These are phyloP conservation scores for Drymonia ruficornis DNA, from an alignment of 2,888 invertebrate species.

Conservation along the genomic window DNA sequence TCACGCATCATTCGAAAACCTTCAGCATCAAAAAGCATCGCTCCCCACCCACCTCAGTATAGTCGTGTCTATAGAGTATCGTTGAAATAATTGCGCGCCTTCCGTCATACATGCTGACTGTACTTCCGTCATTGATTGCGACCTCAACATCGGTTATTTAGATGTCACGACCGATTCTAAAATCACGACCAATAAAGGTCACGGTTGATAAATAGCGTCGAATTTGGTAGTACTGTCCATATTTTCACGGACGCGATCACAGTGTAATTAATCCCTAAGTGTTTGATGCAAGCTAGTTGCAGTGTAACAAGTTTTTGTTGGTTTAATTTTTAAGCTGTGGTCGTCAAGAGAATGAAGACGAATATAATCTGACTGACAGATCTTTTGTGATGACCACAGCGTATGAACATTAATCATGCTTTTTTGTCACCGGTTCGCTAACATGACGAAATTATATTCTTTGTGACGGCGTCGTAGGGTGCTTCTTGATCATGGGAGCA, in stretches of 20 bases:
- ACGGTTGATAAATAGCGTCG: slow-evolving; percentile 63
- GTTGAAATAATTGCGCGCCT: slow-evolving; percentile 57
- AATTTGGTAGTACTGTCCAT: slow-evolving; percentile 53
- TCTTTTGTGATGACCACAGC: slow-evolving; percentile 65
- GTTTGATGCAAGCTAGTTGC: neutral
- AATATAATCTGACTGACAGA: slow-evolving; percentile 60
- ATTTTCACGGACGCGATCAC: slow-evolving; percentile 28
- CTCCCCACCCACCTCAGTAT: slow-evolving; percentile 48
- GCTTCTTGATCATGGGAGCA: slow-evolving; percentile 69
- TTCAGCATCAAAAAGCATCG: slow-evolving; percentile 38
- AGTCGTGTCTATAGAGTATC: slow-evolving; percentile 48
- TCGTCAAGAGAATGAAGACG: slow-evolving; percentile 47
- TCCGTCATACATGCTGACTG: slow-evolving; percentile 60
- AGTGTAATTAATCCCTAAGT: slow-evolving; percentile 23
- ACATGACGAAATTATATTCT: slow-evolving; percentile 79
- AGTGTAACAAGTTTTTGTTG: neutral
- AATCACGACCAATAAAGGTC: slow-evolving; percentile 77
- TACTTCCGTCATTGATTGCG: slow-evolving; percentile 80
- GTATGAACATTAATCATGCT: slow-evolving; percentile 73
- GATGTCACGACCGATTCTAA: slow-evolving; percentile 76
- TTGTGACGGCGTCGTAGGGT: slow-evolving; percentile 69
- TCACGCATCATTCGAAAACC: slow-evolving; percentile 16
- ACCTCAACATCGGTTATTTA: slow-evolving; percentile 74
- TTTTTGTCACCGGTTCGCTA: slow-evolving; percentile 79
- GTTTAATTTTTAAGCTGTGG: neutral